Percentiles rank a stretch among this genome's conserved stretches.
phyloP scores from a whole-genome alignment of 2,888 invertebrate genomes.

The Drosophila monieri region DNA sequence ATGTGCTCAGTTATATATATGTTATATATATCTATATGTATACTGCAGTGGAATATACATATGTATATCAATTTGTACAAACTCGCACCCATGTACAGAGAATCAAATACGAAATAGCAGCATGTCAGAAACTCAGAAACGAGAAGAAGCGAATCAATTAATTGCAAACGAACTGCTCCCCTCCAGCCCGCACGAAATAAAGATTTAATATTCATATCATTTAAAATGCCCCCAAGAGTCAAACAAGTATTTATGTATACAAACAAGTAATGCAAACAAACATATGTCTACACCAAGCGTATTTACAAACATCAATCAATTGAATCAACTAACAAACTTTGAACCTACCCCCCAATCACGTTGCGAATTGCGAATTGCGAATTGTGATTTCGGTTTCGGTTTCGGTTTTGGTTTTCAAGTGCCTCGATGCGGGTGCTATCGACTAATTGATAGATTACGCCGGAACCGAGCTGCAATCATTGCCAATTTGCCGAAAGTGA shows the following conservation, averaged over 20 bases:
- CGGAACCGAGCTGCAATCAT: conserved; percentile 10
- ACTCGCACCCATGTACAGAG: conserved; percentile 58
- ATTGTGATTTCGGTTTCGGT: conserved; percentile 6
- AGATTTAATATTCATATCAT: conserved; percentile 62
- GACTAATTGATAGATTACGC: conserved; percentile 37
- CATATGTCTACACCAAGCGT: conserved; percentile 46
- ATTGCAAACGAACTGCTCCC: conserved; percentile 13
- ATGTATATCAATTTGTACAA: conserved; percentile 66
- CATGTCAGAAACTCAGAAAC: conserved; percentile 33
- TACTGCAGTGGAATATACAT: conserved; percentile 27
- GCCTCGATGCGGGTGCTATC: conserved; percentile 25
- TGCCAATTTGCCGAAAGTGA: conserved; percentile 28
- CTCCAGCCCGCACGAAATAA: conserved; percentile 36
- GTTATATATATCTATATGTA: conserved; percentile 30
- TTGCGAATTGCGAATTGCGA: neutral
- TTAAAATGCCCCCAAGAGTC: conserved; percentile 51
- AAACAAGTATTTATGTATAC: conserved; percentile 63
- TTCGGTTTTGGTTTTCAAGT: conserved; percentile 8
- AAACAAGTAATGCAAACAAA: conserved; percentile 37
- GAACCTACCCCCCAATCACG: too few species aligned
- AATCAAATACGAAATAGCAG: conserved; percentile 38
- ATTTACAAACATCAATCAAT: conserved; percentile 64
- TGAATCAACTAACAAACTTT: conserved; percentile 50
- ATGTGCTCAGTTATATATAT: conserved; percentile 45
- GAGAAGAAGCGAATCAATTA: conserved; percentile 32